Evolutionary conservation across 2,113 vertebrate genomes (phyloP).

Genomic region (Benthochromis sp.): DNA sequence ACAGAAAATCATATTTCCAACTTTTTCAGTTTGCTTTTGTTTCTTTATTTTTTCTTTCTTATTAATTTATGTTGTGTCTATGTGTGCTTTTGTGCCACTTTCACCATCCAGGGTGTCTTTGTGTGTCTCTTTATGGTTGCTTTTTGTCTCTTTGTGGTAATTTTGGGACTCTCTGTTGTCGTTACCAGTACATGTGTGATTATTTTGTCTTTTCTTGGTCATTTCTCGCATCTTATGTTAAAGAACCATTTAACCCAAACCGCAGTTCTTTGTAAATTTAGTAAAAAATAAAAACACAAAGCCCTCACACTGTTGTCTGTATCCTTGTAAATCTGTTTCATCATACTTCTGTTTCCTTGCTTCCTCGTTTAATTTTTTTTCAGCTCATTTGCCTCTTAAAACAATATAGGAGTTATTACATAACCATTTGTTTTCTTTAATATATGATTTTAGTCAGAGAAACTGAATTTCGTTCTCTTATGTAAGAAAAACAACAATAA

Average conservation of each 20-base stretch:
- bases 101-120: neutral
- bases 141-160: neutral
- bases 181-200: neutral
- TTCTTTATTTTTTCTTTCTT: neutral
- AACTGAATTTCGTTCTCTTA: neutral
- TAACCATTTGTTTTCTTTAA: neutral
- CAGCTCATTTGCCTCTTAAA: neutral
- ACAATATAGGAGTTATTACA: neutral
- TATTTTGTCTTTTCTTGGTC: neutral
- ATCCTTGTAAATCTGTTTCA: neutral
- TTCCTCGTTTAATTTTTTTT: rapidly evolving
- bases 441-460: rapidly evolving
- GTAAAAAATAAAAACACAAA: neutral
- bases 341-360: neutral
- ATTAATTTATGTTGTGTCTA: rapidly evolving
- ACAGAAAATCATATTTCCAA: neutral
- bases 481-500: neutral
- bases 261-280: rapidly evolving
- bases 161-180: neutral
- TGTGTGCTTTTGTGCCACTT: neutral
- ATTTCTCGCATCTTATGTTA: neutral
- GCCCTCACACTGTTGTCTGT: neutral
- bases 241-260: neutral
- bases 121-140: neutral
- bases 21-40: neutral